Evolutionary conservation across 2,797 vertebrate species (phyloP).

Genomic region (Tapirus indicus): DNA sequence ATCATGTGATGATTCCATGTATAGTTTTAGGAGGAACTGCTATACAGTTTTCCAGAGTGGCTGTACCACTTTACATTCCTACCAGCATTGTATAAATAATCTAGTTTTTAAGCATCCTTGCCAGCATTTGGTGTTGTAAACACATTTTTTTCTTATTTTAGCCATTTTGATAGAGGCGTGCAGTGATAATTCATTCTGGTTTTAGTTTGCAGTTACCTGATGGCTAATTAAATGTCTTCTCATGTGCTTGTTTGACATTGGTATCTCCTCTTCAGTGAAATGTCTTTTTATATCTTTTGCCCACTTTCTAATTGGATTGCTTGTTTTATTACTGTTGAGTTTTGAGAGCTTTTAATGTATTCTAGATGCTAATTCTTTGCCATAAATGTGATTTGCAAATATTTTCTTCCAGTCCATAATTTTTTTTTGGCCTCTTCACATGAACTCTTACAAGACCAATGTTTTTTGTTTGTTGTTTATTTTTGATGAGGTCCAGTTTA

Average conservation of each 20-base stretch:
- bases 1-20: background rate
- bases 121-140: background rate
- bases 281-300: background rate
- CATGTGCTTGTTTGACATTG: background rate
- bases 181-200: background rate
- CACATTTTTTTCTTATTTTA: background rate
- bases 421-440: background rate
- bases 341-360: background rate
- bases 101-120: background rate
- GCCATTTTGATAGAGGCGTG: background rate
- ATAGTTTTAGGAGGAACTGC: background rate
- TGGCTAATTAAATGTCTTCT: background rate
- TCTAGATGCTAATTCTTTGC: background rate
- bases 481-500: background rate
- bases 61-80: background rate
- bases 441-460: background rate
- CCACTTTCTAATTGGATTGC: background rate
- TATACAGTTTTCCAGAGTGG: background rate
- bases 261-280: background rate
- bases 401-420: background rate
- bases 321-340: background rate
- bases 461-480: background rate
- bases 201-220: background rate
- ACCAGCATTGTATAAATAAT: background rate
- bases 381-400: background rate